These are phyloP conservation scores for Eupelmus urozonus DNA, from an alignment of 2,888 invertebrate genomes.

Conservation along the genomic window DNA sequence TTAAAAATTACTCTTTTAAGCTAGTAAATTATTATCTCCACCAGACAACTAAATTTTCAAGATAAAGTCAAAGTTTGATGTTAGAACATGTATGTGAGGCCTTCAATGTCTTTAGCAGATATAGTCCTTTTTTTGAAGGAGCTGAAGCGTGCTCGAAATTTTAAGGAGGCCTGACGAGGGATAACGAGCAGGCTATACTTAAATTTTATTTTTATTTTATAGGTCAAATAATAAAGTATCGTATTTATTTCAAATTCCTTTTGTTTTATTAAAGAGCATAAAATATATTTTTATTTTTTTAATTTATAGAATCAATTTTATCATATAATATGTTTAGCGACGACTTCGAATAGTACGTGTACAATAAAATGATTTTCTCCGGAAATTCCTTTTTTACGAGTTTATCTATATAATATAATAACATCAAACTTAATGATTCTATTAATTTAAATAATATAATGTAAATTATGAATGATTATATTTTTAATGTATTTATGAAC, in stretches of 20 bases:
- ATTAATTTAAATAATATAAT: no score
- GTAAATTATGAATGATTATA: no score
- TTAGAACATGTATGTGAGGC: neutral
- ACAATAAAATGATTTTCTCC: no score
- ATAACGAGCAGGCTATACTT: slow-evolving; percentile 5
- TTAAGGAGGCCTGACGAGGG: slow-evolving; percentile 13
- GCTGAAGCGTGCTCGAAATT: slow-evolving; percentile 38
- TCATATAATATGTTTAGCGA: no score
- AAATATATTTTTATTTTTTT: neutral
- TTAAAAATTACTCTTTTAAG: no score
- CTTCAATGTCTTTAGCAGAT: neutral
- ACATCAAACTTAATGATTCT: no score
- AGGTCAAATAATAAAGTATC: slow-evolving; percentile 1
- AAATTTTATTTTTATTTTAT: slow-evolving; percentile 20
- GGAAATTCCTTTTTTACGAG: no score
- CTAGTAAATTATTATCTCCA: no score
- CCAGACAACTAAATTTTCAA: neutral
- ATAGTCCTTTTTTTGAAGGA: slow-evolving; percentile 8
- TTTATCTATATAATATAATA: no score
- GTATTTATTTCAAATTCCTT: slow-evolving; percentile 1
- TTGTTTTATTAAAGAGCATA: neutral
- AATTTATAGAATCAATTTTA: no score
- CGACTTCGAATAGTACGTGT: no score
- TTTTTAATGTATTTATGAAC: no score
- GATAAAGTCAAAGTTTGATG: slow-evolving; percentile 1